Evolutionary conservation across 2,888 invertebrate genomes (phyloP).

Genomic region (Dryocosmus kuriphilus): DNA sequence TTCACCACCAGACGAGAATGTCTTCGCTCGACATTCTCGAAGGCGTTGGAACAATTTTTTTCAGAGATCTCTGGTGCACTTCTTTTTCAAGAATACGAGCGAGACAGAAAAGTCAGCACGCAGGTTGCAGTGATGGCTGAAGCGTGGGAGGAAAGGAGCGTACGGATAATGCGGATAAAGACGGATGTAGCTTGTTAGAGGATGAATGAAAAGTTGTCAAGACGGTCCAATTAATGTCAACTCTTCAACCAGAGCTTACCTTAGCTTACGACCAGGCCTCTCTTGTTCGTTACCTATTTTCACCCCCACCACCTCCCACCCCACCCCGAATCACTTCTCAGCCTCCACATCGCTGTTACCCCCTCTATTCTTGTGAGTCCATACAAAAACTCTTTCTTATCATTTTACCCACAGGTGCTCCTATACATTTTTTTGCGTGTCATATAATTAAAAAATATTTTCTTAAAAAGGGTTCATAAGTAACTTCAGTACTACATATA

Average conservation of each 20-base stretch:
- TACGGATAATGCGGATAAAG: conserved; percentile 66
- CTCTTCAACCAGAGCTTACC: conserved; percentile 74
- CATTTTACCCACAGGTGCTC: conserved; percentile 15
- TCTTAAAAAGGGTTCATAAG: not conserved
- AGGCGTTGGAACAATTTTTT: conserved; percentile 17
- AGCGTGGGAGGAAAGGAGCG: conserved; percentile 8
- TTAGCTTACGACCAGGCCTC: conserved; percentile 68
- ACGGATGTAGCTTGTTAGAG: conserved; percentile 76
- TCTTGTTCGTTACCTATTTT: conserved; percentile 52
- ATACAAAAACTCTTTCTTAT: conserved; percentile 14
- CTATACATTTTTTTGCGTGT: not conserved
- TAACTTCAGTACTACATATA: not conserved
- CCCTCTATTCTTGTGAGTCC: conserved; percentile 1
- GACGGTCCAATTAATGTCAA: conserved; percentile 77
- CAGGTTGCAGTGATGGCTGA: conserved; percentile 20
- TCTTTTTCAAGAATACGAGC: conserved; percentile 11
- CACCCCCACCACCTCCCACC: conserved; percentile 54
- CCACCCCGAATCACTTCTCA: conserved; percentile 24
- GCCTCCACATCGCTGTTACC: not conserved
- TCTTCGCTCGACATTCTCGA: not conserved
- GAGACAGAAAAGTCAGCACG: conserved; percentile 28
- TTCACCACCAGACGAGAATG: not conserved
- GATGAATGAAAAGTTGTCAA: conserved; percentile 77
- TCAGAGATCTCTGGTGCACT: conserved; percentile 16
- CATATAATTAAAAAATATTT: not conserved